Percentiles rank a stretch among this genome's conserved stretches.
These are phyloP conservation scores for Barbus barbus DNA, from an alignment of 2,113 vertebrate genomes.

Conservation along the genomic window DNA sequence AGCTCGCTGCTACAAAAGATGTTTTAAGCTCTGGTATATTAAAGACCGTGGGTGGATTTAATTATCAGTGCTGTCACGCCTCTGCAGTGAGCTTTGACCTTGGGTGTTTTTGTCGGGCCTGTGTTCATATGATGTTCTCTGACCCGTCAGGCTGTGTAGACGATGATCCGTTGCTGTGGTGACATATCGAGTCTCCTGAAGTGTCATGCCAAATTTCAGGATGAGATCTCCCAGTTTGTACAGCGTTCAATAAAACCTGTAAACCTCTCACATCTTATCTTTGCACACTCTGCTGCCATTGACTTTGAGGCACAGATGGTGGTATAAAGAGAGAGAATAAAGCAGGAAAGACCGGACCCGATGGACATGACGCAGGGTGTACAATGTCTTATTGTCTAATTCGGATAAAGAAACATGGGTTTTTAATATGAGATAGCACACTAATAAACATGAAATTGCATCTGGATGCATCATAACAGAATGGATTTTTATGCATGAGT, in stretches of 20 bases:
- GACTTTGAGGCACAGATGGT: background rate
- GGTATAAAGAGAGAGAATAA: background rate
- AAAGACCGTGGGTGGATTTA: slow-evolving; percentile 30
- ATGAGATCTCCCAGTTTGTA: slow-evolving; percentile 2
- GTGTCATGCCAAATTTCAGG: slow-evolving; percentile 16
- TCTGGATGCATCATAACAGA: slow-evolving; percentile 26
- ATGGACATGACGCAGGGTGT: background rate
- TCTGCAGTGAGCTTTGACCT: slow-evolving; percentile 39
- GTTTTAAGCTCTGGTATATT: slow-evolving; percentile 11
- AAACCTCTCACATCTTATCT: slow-evolving; percentile 31
- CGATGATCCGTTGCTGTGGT: slow-evolving; percentile 27
- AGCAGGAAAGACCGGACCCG: background rate
- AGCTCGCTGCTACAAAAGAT: background rate
- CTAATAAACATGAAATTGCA: background rate
- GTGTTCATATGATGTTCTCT: slow-evolving; percentile 12
- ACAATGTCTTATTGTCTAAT: background rate
- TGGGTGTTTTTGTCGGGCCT: slow-evolving; percentile 27
- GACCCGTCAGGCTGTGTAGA: background rate
- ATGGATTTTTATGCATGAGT: slow-evolving; percentile 37
- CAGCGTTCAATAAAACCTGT: background rate
- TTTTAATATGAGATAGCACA: background rate
- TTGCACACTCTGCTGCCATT: slow-evolving; percentile 1
- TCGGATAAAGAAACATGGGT: background rate
- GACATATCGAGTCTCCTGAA: background rate
- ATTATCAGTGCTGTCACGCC: slow-evolving; percentile 25